Conservation (phyloP, 1,140 invertebrate species). For the Drosophila rufa region DNA sequence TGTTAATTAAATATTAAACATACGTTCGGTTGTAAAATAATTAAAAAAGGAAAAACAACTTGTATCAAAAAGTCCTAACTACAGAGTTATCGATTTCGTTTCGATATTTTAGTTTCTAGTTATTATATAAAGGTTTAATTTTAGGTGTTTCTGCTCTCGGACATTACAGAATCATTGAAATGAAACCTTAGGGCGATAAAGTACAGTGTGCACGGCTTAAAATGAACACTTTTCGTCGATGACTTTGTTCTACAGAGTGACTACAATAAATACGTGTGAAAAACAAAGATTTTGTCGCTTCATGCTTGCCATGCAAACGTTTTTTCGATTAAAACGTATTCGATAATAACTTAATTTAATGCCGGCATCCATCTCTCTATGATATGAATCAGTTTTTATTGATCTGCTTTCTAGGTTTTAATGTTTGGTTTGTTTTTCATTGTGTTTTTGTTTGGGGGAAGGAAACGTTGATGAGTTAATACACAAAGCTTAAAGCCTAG, state of each 20-base stretch:
- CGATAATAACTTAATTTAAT: constrained; percentile 45
- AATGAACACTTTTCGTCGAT: constrained; percentile 39
- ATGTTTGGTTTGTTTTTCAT: constrained; percentile 27
- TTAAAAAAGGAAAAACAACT: constrained; percentile 15
- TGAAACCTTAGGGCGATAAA: constrained; percentile 41
- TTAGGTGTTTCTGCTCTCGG: constrained; percentile 2
- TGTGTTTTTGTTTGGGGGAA: constrained; percentile 2
- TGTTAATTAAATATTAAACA: constrained; percentile 43
- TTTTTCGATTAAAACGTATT: constrained; percentile 30
- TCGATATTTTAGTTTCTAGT: constrained; percentile 15
- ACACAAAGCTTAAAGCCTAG: constrained; percentile 18
- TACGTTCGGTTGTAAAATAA: constrained; percentile 23
- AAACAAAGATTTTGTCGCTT: constrained; percentile 15
- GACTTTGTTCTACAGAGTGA: constrained; percentile 45
- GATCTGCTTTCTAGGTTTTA: constrained; percentile 9
- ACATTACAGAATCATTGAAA: constrained; percentile 1
- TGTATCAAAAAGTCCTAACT: constrained; percentile 45
- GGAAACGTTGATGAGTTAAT: constrained; percentile 17
- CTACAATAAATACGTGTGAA: constrained; percentile 29
- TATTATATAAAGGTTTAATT: constrained; percentile 11
- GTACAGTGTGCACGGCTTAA: constrained; percentile 46
- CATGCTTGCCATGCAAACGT: constrained; percentile 42
- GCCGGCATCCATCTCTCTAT: constrained; percentile 33
- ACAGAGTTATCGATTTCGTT: constrained; percentile 16
- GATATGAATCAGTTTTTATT: constrained; percentile 32